A percentile compares a stretch with the other conserved stretches of the same genome.
phyloP scores from a whole-genome alignment of 2,113 vertebrate genomes.

The Poeciliopsis retropinna region DNA sequence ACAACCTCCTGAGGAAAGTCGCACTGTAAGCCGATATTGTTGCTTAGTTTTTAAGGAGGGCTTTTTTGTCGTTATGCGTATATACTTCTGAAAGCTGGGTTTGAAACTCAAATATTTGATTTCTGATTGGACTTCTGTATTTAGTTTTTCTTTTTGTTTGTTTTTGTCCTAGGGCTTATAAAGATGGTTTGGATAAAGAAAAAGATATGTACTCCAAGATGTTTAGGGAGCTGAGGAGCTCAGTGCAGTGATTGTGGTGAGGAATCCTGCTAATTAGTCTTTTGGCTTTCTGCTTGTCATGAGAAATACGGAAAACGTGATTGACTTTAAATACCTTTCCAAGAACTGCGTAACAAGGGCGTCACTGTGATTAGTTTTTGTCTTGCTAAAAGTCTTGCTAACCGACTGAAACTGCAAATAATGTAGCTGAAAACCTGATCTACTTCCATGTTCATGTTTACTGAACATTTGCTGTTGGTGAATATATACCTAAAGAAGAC shows the following conservation, averaged over 20 bases:
- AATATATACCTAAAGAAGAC: neutral
- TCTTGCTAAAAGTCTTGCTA: too few species aligned
- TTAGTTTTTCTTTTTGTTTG: neutral
- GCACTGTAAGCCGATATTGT: constrained; percentile 74
- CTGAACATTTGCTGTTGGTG: neutral
- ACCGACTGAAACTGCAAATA: too few species aligned
- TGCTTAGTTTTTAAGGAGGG: neutral
- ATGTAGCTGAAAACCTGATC: too few species aligned
- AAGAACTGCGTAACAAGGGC: neutral
- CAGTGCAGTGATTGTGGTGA: constrained; percentile 31
- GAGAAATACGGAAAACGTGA: too few species aligned
- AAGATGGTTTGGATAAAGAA: constrained; percentile 73
- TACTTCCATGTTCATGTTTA: too few species aligned
- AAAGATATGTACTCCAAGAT: constrained; percentile 78
- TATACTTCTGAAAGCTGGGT: neutral
- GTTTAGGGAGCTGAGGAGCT: constrained; percentile 58
- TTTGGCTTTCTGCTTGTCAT: too few species aligned
- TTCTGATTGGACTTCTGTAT: neutral
- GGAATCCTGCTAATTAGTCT: neutral
- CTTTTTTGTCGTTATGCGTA: neutral
- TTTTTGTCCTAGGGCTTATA: constrained; percentile 62
- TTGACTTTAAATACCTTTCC: neutral
- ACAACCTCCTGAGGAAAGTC: constrained; percentile 85
- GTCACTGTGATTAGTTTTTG: too few species aligned
- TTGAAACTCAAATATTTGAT: neutral